These are phyloP conservation scores for Tipula vernalis DNA, from an alignment of 2,888 invertebrate species.

Conservation along the genomic window DNA sequence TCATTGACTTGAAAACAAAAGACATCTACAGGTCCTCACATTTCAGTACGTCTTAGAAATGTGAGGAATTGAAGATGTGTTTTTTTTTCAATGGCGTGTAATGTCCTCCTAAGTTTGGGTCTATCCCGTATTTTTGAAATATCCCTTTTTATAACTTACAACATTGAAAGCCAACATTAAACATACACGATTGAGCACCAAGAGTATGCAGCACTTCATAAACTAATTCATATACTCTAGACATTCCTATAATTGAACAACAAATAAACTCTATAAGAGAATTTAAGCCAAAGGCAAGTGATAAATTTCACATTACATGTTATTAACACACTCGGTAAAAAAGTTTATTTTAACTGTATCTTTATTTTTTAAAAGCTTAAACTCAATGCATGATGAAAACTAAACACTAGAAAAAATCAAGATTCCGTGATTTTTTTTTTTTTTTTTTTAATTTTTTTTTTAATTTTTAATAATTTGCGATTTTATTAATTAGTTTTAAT, in stretches of 20 bases:
- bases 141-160: background rate
- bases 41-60: background rate
- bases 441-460: background rate
- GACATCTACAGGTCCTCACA: background rate
- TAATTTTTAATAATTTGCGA: background rate
- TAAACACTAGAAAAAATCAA: background rate
- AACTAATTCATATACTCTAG: background rate
- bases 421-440: conserved; percentile 6
- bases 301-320: background rate
- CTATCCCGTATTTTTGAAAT: background rate
- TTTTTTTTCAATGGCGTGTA: background rate
- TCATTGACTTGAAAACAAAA: background rate
- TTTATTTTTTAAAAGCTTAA: conserved; percentile 4
- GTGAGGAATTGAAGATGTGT: background rate
- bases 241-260: background rate
- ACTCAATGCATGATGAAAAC: background rate
- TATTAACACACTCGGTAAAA: background rate
- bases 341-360: background rate
- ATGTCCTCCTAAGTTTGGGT: background rate
- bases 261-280: conserved; percentile 13
- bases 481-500: conserved; percentile 18
- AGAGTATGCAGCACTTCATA: background rate
- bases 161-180: background rate
- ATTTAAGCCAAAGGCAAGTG: conserved; percentile 29
- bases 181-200: background rate